These are phyloP conservation scores for Azemiops feae DNA, from an alignment of 2,113 vertebrate genomes.

Conservation along the genomic window DNA sequence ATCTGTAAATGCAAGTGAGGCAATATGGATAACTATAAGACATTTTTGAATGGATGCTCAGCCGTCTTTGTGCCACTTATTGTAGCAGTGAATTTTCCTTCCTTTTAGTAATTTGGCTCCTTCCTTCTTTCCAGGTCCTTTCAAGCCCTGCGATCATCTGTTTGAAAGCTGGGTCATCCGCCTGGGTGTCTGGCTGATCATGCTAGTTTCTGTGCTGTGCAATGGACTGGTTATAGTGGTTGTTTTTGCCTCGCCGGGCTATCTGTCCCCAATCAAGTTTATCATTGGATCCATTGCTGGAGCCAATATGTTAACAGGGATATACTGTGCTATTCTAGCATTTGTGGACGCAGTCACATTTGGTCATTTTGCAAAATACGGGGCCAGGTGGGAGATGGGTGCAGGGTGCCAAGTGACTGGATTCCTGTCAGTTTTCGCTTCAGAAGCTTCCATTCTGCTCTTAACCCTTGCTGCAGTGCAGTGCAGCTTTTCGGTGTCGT, in stretches of 20 bases:
- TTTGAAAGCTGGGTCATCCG: constrained; percentile 93
- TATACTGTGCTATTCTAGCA: constrained; percentile 84
- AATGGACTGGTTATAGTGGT: constrained; percentile 84
- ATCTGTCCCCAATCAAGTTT: constrained; percentile 85
- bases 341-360: constrained; percentile 84
- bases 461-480: constrained; percentile 85
- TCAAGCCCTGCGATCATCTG: constrained; percentile 91
- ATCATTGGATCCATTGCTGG: constrained; percentile 86
- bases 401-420: constrained; percentile 83
- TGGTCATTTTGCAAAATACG: constrained; percentile 81
- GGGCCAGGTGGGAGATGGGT: constrained; percentile 86
- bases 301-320: constrained; percentile 83
- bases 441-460: constrained; percentile 85
- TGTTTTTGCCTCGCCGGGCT: constrained; percentile 77
- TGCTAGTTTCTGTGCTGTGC: constrained; percentile 81
- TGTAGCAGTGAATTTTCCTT: not conserved
- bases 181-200: constrained; percentile 85
- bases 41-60: not conserved
- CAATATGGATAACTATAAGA: not conserved
- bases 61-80: rapidly evolving
- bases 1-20: not conserved
- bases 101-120: not conserved
- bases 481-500: constrained; percentile 83
- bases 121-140: constrained; percentile 79
- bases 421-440: constrained; percentile 89